phyloP scores from a whole-genome alignment of 2,888 invertebrate species.

The Drosophila sordidapex region DNA sequence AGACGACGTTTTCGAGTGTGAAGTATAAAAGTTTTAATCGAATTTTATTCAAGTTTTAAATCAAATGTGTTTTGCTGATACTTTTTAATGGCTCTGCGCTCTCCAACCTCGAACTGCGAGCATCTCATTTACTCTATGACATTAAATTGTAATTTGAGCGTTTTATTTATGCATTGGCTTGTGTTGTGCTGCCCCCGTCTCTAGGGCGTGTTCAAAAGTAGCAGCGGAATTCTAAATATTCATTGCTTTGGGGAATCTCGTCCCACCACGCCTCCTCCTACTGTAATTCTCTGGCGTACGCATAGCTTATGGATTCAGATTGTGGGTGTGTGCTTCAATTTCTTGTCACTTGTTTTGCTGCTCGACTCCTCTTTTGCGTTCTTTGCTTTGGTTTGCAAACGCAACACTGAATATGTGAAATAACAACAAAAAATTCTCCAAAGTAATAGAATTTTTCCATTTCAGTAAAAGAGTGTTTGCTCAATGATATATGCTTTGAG shows the following conservation, averaged over 20 bases:
- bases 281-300: conserved; percentile 18
- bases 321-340: conserved; percentile 18
- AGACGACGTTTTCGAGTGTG: neutral
- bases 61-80: conserved; percentile 34
- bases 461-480: neutral
- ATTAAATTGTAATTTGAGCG: conserved; percentile 59
- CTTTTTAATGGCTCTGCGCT: conserved; percentile 38
- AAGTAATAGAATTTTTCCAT: neutral
- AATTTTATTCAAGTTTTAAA: conserved; percentile 59
- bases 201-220: conserved; percentile 56
- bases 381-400: neutral
- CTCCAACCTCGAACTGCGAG: conserved; percentile 2
- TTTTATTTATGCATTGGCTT: conserved; percentile 53
- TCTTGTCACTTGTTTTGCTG: neutral
- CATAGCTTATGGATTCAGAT: conserved; percentile 32
- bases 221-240: conserved; percentile 55
- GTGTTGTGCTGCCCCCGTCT: conserved; percentile 25
- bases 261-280: conserved; percentile 21
- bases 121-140: conserved; percentile 31
- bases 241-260: conserved; percentile 54
- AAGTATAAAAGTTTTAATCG: conserved; percentile 56
- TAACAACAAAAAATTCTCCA: neutral
- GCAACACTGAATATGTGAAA: neutral
- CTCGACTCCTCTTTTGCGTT: neutral
- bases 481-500: neutral